Evolutionary conservation across 1,140 invertebrate species (phyloP), one percentile per base, ranked within the genome.

Genomic region (Wasmannia auropunctata): DNA sequence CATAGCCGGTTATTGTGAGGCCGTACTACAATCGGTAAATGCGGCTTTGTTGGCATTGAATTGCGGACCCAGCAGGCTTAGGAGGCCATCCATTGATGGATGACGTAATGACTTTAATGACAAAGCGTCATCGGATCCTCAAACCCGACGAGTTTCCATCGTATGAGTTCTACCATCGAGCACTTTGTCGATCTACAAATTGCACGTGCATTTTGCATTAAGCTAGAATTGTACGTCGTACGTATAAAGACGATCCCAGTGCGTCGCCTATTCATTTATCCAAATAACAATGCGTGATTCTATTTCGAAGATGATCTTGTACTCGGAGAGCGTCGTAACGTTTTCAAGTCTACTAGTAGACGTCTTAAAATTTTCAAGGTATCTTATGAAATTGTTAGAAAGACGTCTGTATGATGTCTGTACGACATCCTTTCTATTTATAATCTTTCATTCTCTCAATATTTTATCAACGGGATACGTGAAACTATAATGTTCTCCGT

Each of bases 31-130:
- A 76, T 83, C 86, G 67, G 75, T 86, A 88, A 88, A 88, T 87
- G 87, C 63, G 56, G 86, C 85, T 87, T 88, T 88, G 87, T 86
- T 58, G 80, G 62, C 43, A 81, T 74, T 88, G 87, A 86, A 81
- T 75, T 75, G 85, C 46, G 75, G 49, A 63, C 60, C 56, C 7
- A 81, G 58, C 67, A 87, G 63, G 65, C 84, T 74, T 88, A 65
- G 62, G 14, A 87, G n/a, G 56, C 37, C 16, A 31, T 62, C 74
- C 65, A 75, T 63, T 87, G 56, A 69, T 72, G n/a, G 67, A 79
- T 86, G 84, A 65, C 72, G 72, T 87, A 86, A 87, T 72, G 54
- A 87, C 67, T 80, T 86, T 77, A 85, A 63, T 67, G 79, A 84
- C 85, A 67, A 86, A 67, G 56, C 67, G 28, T 69, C 70, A 83